Percentiles rank a stretch among this genome's conserved stretches.
phyloP scores from a whole-genome alignment of 2,113 vertebrate species.

The Scophthalmus maximus region DNA sequence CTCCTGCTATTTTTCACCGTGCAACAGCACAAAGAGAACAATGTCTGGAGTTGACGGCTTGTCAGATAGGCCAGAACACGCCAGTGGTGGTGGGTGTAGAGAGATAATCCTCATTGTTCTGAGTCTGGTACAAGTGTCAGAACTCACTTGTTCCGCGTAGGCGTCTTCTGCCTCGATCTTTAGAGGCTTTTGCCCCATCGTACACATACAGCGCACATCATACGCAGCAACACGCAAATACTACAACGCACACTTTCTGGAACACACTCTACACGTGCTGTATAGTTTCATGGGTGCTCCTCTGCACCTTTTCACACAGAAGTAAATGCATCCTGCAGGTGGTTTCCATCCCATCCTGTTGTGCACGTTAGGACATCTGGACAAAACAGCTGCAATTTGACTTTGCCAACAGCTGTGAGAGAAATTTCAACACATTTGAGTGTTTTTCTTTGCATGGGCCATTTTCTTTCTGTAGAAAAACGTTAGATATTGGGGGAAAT shows the following conservation, averaged over 20 bases:
- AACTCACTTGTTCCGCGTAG: slow-evolving; percentile 75
- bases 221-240: slow-evolving; percentile 6
- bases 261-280: neutral
- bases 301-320: slow-evolving; percentile 17
- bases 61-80: slow-evolving; percentile 75
- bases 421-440: slow-evolving; percentile 15
- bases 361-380: slow-evolving; percentile 27
- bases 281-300: neutral
- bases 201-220: slow-evolving; percentile 3
- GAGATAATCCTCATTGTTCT: slow-evolving; percentile 78
- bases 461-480: neutral
- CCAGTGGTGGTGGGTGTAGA: slow-evolving; percentile 73
- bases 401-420: slow-evolving; percentile 24
- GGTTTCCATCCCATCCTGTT: slow-evolving; percentile 26
- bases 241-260: neutral
- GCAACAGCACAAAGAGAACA: slow-evolving; percentile 61
- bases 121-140: slow-evolving; percentile 71
- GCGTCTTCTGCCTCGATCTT: slow-evolving; percentile 55
- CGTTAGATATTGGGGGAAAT: neutral
- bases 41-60: slow-evolving; percentile 72
- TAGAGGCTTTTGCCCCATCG: slow-evolving; percentile 56
- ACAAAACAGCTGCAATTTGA: slow-evolving; percentile 41
- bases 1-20: slow-evolving; percentile 60
- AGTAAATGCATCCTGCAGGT: slow-evolving; percentile 37
- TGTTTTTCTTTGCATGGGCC: neutral